These are phyloP conservation scores for Drosophila varians DNA, from an alignment of 1,140 invertebrate genomes.

Conservation along the genomic window DNA sequence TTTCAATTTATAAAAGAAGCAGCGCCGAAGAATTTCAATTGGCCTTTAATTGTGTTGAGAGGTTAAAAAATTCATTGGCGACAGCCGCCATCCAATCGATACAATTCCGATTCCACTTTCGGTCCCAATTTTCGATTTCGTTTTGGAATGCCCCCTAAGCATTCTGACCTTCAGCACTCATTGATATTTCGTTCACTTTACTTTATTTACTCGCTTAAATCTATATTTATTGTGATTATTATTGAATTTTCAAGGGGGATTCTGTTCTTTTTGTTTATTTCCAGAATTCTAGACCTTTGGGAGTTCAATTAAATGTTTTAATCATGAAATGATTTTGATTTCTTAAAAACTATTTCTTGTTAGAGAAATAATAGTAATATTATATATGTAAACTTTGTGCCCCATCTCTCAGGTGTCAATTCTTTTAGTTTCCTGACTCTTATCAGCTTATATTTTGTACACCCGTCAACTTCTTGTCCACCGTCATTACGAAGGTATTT, in stretches of 20 bases:
- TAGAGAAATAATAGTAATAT: no score
- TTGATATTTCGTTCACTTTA: slow-evolving; percentile 60
- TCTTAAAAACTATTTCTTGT: no score
- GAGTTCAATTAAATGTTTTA: slow-evolving; percentile 65
- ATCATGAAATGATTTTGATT: slow-evolving; percentile 58
- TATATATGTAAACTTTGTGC: no score
- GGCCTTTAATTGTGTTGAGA: slow-evolving; percentile 73
- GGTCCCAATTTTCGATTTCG: slow-evolving; percentile 53
- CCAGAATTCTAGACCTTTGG: slow-evolving; percentile 5
- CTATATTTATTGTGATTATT: slow-evolving; percentile 71
- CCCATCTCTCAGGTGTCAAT: slow-evolving; percentile 11
- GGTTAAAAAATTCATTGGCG: slow-evolving; percentile 66
- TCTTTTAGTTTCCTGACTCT: slow-evolving; percentile 44
- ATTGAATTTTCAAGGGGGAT: slow-evolving; percentile 62
- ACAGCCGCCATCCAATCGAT: slow-evolving; percentile 71
- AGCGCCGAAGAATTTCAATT: slow-evolving; percentile 64
- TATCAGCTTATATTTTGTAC: slow-evolving; percentile 74
- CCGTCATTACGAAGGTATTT: slow-evolving; percentile 69
- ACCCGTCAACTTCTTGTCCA: slow-evolving; percentile 44
- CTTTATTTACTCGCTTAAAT: slow-evolving; percentile 43
- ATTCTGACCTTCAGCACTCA: slow-evolving; percentile 79
- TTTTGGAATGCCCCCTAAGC: slow-evolving; percentile 66
- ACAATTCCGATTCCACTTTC: slow-evolving; percentile 51
- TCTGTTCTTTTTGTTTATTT: slow-evolving; percentile 20
- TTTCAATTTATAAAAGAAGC: slow-evolving; percentile 52